Base-by-base conservation (phyloP, 2,113 vertebrate species). In the Orycteropus afer region DNA sequence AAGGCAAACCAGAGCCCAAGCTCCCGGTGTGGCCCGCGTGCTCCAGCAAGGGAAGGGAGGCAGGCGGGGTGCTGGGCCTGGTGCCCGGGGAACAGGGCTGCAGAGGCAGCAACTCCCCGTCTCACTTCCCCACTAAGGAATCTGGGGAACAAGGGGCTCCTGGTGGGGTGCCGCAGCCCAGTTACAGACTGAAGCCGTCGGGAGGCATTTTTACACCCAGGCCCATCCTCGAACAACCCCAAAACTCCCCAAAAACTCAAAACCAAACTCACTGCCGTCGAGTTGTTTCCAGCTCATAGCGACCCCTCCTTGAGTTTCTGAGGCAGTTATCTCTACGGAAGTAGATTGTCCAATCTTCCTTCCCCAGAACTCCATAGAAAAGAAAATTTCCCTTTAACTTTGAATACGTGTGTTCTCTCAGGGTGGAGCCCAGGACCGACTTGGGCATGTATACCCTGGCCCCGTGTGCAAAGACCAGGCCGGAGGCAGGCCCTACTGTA, bases 1-100 rank as follows among this genome's bases (percentile, higher is more conserved):
- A 67, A 86, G 76, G 63, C 23, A 42, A 61, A 61, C 51, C 49
- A 49, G 23, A 78, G 4, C 45, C 22, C 61, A 37, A 22, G 49
- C 18, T 8, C 13, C 47, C 7, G 47, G 61, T 57, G 37, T 9
- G 10, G 69, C 37, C 45, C 18, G n/a, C 8, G 14, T 51, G 2
- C 0, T 22, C 27, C 67, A 18, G 67, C 63, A 47, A 7, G 45
- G 7, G 2, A 10, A 5, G 25, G 32, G 51, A 12, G 18, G 45
- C 0, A 3, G 42, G 34, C 17, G 0, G 20, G n/a, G 0, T 0
- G n/a, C 18, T 7, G 34, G 40, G 29, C 40, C 67, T 3, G 10
- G 34, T 0, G 1, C 53, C 23, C 10, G 0, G 63, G 23, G 22
- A 1, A 0, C 0, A 12, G 47, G 11, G 15, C 76, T 8, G 37